phyloP scores from a whole-genome alignment of 1,140 invertebrate species.

The Ruditapes philippinarum region DNA sequence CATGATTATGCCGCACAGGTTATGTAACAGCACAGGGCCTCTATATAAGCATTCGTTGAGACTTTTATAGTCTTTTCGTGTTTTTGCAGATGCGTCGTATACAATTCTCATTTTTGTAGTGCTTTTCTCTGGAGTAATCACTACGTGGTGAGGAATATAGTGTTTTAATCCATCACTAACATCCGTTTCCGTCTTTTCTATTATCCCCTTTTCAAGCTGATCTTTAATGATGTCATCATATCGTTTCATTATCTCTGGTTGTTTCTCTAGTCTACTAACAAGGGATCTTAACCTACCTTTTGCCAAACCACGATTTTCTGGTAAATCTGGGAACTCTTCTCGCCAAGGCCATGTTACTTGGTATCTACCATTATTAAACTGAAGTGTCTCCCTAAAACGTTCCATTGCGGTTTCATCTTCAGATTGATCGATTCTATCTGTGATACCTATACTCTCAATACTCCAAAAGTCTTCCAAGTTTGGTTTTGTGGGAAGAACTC shows the following conservation, averaged over 20 bases:
- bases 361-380: background rate
- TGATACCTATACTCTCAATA: background rate
- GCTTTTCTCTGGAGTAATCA: constrained; percentile 26
- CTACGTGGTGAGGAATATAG: constrained; percentile 27
- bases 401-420: constrained; percentile 1
- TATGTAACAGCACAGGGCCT: no score
- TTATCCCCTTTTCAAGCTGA: constrained; percentile 6
- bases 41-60: no score
- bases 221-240: constrained; percentile 14
- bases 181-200: background rate
- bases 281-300: background rate
- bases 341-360: no score
- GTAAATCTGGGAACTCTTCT: background rate
- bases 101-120: background rate
- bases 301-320: background rate
- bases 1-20: background rate
- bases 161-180: background rate
- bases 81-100: no score
- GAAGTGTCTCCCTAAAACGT: background rate
- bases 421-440: background rate
- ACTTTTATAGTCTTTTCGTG: no score
- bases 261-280: background rate
- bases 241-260: background rate
- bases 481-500: background rate
- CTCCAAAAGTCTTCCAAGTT: background rate